Conservation (phyloP, 2,113 vertebrate species). For the Tinamus guttatus region DNA sequence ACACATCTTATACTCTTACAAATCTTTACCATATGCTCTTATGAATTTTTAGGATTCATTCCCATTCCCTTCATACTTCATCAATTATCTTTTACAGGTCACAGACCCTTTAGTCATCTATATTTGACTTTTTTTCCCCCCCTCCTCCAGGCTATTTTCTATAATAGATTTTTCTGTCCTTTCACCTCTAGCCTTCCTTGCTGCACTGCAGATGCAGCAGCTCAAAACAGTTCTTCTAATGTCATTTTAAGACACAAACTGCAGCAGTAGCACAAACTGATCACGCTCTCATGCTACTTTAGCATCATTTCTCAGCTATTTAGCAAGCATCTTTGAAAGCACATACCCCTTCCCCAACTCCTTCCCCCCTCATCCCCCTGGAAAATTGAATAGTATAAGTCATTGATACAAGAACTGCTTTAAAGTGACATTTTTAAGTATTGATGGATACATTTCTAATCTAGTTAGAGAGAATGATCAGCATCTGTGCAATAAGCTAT, state of each 20-base stretch:
- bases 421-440: not conserved
- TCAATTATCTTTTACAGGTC: not conserved
- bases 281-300: not conserved
- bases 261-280: slow-evolving; percentile 6
- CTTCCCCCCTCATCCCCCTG: not conserved
- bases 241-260: slow-evolving; percentile 51
- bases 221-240: slow-evolving; percentile 42
- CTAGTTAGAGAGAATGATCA: not conserved
- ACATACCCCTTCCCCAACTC: not conserved
- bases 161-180: not conserved
- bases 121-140: not conserved
- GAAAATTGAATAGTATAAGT: not conserved
- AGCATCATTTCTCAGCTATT: not conserved
- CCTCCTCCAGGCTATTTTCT: not conserved
- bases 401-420: not conserved
- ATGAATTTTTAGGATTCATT: not conserved
- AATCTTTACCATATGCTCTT: not conserved
- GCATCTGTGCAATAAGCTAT: not conserved
- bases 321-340: not conserved
- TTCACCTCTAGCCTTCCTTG: slow-evolving; percentile 32
- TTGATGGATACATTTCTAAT: not conserved
- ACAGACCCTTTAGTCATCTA: not conserved
- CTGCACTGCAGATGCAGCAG: slow-evolving; percentile 63
- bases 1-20: not conserved
- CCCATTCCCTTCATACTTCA: not conserved